phyloP scores from a whole-genome alignment of 2,797 vertebrate species.

The Pagetopsis macropterus region DNA sequence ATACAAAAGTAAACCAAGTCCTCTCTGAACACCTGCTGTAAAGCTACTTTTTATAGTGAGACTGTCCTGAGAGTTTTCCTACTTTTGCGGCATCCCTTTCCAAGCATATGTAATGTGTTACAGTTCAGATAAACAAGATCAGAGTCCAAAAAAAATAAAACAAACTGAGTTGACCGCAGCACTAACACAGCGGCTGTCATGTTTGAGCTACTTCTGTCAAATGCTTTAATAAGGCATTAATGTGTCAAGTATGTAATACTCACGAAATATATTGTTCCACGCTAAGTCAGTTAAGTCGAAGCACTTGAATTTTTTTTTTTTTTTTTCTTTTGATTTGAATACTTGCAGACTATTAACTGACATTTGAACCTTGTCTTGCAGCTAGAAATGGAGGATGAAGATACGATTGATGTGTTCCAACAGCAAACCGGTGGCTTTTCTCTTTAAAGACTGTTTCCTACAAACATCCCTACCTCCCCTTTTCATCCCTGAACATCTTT shows the following conservation, averaged over 20 bases:
- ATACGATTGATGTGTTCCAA: conserved; percentile 94
- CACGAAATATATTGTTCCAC: too few species aligned
- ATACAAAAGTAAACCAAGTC: not conserved
- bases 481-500: conserved; percentile 56
- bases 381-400: conserved; percentile 97
- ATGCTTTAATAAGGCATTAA: too few species aligned
- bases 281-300: too few species aligned
- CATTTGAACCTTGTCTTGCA: conserved; percentile 60
- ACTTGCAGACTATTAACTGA: not conserved
- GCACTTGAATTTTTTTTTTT: too few species aligned
- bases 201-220: too few species aligned
- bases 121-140: too few species aligned
- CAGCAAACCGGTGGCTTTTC: conserved; percentile 91
- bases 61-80: not conserved
- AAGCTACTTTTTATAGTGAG: not conserved
- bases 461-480: conserved; percentile 71
- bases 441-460: conserved; percentile 78
- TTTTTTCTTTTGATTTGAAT: too few species aligned
- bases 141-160: too few species aligned
- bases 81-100: not conserved
- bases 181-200: too few species aligned
- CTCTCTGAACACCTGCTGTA: not conserved
- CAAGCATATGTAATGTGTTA: not conserved
- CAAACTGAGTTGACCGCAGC: too few species aligned
- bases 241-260: too few species aligned